A percentile compares a stretch with the other conserved stretches of the same genome.
Evolutionary conservation across 2,888 invertebrate species (phyloP).

Genomic region (Psylliodes chrysocephalus): DNA sequence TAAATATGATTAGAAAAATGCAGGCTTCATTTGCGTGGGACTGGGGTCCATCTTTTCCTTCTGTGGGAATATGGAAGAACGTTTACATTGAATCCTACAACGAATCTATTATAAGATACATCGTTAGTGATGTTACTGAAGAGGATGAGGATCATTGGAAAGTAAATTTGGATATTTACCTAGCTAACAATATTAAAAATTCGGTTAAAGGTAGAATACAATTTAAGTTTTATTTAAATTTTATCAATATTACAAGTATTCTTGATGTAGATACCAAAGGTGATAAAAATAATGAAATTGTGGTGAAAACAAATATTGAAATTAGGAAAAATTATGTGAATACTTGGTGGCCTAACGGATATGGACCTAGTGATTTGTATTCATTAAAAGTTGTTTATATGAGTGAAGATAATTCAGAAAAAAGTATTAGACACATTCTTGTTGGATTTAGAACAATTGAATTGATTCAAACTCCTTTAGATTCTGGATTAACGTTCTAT

Average conservation of each 20-base stretch:
- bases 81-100: conserved; percentile 74
- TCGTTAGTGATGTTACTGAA: conserved; percentile 62
- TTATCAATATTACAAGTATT: conserved; percentile 23
- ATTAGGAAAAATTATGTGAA: conserved; percentile 62
- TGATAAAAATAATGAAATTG: conserved; percentile 57
- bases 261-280: conserved; percentile 8
- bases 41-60: conserved; percentile 96
- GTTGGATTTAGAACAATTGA: conserved; percentile 90
- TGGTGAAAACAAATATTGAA: conserved; percentile 26
- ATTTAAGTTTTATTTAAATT: conserved; percentile 37
- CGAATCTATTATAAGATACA: conserved; percentile 71
- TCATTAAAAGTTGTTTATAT: conserved; percentile 68
- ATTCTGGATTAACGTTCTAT: conserved; percentile 79
- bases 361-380: conserved; percentile 84
- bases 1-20: conserved; percentile 91
- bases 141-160: conserved; percentile 60
- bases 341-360: conserved; percentile 97
- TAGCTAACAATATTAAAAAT: conserved; percentile 53
- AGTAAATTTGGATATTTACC: conserved; percentile 62
- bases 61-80: conserved; percentile 88
- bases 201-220: conserved; percentile 46
- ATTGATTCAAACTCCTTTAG: conserved; percentile 75
- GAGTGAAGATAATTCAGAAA: conserved; percentile 55
- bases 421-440: conserved; percentile 66
- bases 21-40: conserved; percentile 96